Percentiles rank a stretch among this genome's conserved stretches.
phyloP scores from a whole-genome alignment of 2,888 invertebrate species.

The Dryobotodes eremita region DNA sequence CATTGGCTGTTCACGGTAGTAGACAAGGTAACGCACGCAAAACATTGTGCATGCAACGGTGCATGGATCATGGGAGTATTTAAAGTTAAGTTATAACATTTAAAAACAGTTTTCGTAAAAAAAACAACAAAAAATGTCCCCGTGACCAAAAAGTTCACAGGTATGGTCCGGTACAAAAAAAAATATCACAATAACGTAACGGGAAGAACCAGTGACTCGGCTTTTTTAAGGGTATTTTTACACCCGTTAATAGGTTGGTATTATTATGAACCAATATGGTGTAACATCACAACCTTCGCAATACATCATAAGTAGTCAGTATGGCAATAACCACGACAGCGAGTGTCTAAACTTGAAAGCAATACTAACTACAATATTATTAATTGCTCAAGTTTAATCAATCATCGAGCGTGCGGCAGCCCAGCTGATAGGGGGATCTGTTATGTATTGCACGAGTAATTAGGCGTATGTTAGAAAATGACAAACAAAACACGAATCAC shows the following conservation, averaged over 20 bases:
- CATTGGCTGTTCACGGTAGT: neutral
- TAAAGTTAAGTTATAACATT: neutral
- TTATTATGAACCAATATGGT: neutral
- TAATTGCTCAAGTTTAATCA: conserved; percentile 21
- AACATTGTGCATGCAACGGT: neutral
- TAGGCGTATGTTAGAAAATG: neutral
- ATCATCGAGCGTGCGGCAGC: neutral
- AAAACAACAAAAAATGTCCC: too few species aligned
- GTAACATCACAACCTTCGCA: neutral
- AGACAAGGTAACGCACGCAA: neutral
- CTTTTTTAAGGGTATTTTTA: neutral
- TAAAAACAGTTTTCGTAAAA: neutral
- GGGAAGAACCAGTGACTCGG: neutral
- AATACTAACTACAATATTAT: neutral
- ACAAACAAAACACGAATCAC: neutral
- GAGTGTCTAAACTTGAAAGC: neutral
- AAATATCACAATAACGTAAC: neutral
- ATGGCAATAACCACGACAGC: neutral
- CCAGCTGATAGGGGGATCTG: conserved; percentile 4
- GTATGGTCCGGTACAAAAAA: neutral
- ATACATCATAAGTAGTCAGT: neutral
- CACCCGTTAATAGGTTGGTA: neutral
- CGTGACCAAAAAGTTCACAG: neutral
- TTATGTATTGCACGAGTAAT: conserved; percentile 10
- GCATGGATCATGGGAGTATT: neutral